Evolutionary conservation across 2,113 vertebrate genomes (phyloP).

Genomic region (Dicaeum eximium): DNA sequence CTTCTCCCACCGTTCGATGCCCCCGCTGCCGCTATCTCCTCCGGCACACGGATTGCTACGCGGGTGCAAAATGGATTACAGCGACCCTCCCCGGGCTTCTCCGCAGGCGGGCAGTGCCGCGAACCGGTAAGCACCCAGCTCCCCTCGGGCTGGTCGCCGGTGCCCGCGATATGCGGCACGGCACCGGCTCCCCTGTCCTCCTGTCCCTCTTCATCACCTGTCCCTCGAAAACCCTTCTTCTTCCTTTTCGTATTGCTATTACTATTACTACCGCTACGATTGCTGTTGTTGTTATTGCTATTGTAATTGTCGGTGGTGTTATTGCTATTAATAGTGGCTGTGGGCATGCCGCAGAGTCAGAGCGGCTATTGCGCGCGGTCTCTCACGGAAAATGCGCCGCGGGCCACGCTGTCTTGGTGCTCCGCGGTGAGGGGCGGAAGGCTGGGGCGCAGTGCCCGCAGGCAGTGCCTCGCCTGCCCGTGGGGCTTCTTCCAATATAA

Average conservation of each 20-base stretch:
- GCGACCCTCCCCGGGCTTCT: slow-evolving; percentile 30
- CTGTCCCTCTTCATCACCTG: not conserved
- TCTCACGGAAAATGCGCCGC: not conserved
- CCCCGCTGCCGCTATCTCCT: not conserved
- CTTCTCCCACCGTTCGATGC: not conserved
- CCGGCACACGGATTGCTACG: slow-evolving; percentile 15
- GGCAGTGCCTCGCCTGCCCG: not conserved
- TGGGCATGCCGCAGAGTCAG: not conserved
- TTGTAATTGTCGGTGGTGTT: not conserved
- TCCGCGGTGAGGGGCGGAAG: not conserved
- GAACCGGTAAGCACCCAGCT: slow-evolving; percentile 64
- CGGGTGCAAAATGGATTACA: slow-evolving; percentile 70
- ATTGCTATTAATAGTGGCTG: not conserved
- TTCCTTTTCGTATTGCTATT: not conserved
- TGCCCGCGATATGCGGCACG: not conserved
- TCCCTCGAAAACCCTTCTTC: not conserved
- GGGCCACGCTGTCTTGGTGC: not conserved
- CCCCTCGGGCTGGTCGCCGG: not conserved
- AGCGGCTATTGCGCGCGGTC: not conserved
- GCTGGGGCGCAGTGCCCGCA: not conserved
- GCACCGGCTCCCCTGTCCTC: not conserved
- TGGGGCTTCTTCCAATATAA: not conserved
- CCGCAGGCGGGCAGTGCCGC: slow-evolving; percentile 1
- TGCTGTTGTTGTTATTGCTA: not conserved
- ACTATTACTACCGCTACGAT: not conserved